phyloP scores from a whole-genome alignment of 2,888 invertebrate genomes.

The Desoria tigrina region DNA sequence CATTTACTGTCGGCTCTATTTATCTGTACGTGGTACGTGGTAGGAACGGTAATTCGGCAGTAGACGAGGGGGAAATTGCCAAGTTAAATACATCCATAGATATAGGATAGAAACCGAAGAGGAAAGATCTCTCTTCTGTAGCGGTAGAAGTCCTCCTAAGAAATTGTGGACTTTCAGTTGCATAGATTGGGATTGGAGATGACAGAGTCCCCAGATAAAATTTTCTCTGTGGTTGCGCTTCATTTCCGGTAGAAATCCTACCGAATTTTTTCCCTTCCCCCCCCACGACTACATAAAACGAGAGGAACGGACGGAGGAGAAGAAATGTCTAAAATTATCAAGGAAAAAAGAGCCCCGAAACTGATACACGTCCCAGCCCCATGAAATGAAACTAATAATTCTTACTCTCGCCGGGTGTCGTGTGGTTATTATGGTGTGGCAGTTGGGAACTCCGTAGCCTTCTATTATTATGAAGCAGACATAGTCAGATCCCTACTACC shows the following conservation, averaged over 20 bases:
- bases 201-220: conserved; percentile 27
- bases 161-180: too few species aligned
- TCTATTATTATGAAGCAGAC: not conserved
- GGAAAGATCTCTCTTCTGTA: too few species aligned
- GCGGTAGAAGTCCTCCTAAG: too few species aligned
- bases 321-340: not conserved
- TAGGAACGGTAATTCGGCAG: too few species aligned
- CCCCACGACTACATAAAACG: too few species aligned
- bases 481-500: not conserved
- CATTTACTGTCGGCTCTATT: too few species aligned
- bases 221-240: conserved; percentile 41
- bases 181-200: not conserved
- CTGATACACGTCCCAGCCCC: too few species aligned
- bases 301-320: not conserved
- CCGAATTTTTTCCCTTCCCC: not conserved
- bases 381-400: too few species aligned
- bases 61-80: too few species aligned
- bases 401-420: not conserved
- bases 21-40: too few species aligned
- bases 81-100: too few species aligned
- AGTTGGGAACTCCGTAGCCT: not conserved
- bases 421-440: not conserved
- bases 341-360: not conserved
- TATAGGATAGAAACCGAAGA: too few species aligned
- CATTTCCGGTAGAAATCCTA: conserved; percentile 29